Base-by-base conservation (phyloP, 2,888 invertebrate genomes). In the Pheosia gnoma region DNA sequence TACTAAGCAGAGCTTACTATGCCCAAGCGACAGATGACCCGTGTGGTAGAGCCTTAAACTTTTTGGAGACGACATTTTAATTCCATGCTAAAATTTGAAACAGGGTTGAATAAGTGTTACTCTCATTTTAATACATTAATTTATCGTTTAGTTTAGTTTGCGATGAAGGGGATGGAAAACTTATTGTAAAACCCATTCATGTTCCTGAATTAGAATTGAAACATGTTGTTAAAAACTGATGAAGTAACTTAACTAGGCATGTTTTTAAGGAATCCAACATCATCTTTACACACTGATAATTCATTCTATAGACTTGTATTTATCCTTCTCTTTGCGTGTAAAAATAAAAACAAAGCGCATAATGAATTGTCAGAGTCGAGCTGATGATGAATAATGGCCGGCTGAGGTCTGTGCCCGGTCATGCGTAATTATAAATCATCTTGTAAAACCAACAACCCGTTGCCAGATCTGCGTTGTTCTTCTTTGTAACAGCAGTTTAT, bases 371-470 rank as follows among this genome's bases (percentile, higher is more conserved):
- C 36, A 45, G 11, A 54, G 13, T 41, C 39, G 58, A 58, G 36
- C 13, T 52, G 52, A 52, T 36, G 25, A 49, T 43, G 41, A 58
- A 51, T 49, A 51, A 43, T 58, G 36, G 25, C 55, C 3, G 38
- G n/a, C 45, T n/a, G 52, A 45, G 57, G 36, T 51, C 58, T 49
- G 9, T 36, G 52, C 38, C 51, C 43, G 58, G 59, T 60, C 59
- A 62, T 45, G 59, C 36, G 60, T 53, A 61, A 58, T 57, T 57
- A 65, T 57, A 58, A 60, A 58, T 58, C 51, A 61, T 65, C 56
- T 49, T 13, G 11, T 57, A 49, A 57, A 25, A 47, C 5, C 37
- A 58, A 49, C 51, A 43, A 53, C 10, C 5, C 41, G 51, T 38
- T 43, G 43, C 43, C 43, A 41, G 41, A 41, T 41, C 41, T 41